Evolutionary conservation across 2,797 vertebrate species (phyloP).

Genomic region (Lagothrix lagotricha): DNA sequence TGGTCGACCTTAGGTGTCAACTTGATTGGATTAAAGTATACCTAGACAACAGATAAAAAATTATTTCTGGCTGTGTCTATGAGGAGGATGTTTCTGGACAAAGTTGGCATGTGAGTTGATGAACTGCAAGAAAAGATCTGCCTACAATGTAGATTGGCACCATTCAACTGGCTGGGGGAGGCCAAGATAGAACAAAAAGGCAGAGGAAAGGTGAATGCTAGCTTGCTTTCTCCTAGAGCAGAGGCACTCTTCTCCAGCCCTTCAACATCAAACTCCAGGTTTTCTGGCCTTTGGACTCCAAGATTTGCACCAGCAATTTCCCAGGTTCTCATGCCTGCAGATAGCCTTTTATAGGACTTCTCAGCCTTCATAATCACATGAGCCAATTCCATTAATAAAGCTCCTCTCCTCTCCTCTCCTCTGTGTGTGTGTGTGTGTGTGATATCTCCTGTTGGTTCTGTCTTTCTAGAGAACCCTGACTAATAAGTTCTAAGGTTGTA

Average conservation of each 20-base stretch:
- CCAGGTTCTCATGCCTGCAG: background rate
- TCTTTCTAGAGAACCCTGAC: background rate
- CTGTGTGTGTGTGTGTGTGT: background rate
- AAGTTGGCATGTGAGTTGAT: background rate
- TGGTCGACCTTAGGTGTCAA: background rate
- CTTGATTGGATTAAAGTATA: background rate
- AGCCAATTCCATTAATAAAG: background rate
- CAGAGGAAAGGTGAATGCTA: background rate
- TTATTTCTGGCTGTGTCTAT: background rate
- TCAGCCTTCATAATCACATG: background rate
- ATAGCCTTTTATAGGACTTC: background rate
- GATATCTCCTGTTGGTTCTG: background rate
- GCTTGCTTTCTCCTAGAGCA: background rate
- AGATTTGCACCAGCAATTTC: background rate
- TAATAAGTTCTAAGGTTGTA: background rate
- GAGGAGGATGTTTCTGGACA: background rate
- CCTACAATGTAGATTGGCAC: background rate
- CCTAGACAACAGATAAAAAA: background rate
- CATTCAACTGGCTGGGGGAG: background rate
- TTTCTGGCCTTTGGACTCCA: background rate
- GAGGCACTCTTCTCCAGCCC: background rate
- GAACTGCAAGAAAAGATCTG: background rate
- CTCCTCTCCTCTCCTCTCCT: background rate
- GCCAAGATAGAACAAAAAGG: background rate
- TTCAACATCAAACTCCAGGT: background rate